These are phyloP conservation scores for Seriola dumerili DNA, from an alignment of 2,113 vertebrate genomes.

Conservation along the genomic window DNA sequence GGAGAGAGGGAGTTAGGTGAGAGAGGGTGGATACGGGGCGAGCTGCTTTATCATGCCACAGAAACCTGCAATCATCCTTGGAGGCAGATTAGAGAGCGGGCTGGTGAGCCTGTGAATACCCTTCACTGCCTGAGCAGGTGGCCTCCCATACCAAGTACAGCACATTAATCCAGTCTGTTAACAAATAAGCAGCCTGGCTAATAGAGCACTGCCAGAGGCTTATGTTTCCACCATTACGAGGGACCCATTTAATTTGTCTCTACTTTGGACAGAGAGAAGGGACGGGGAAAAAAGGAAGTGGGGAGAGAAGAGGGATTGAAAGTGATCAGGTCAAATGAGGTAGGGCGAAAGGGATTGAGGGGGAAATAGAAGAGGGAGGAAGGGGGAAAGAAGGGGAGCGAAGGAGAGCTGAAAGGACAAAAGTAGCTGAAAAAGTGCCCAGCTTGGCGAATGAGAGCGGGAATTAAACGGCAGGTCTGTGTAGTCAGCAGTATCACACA, in stretches of 20 bases:
- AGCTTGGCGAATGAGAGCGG: constrained; percentile 49
- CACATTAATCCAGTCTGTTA: constrained; percentile 79
- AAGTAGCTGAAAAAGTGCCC: constrained; percentile 53
- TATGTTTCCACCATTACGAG: constrained; percentile 68
- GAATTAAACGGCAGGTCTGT: constrained; percentile 52
- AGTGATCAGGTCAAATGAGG: constrained; percentile 33
- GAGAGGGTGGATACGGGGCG: neutral
- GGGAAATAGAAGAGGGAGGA: neutral
- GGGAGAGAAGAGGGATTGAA: neutral
- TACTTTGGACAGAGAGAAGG: constrained; percentile 40
- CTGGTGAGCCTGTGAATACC: constrained; percentile 72
- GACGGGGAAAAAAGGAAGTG: neutral
- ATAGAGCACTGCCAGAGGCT: constrained; percentile 74
- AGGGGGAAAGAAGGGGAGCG: neutral
- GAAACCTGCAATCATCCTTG: constrained; percentile 75
- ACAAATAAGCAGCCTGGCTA: constrained; percentile 80
- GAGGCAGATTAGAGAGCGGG: constrained; percentile 77
- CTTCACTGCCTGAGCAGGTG: constrained; percentile 78
- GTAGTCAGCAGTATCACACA: constrained; percentile 69
- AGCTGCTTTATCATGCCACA: constrained; percentile 65
- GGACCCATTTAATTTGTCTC: constrained; percentile 74
- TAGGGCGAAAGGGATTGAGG: constrained; percentile 24
- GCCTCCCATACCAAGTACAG: constrained; percentile 74
- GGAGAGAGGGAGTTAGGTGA: neutral
- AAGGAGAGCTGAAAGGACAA: constrained; percentile 58